Evolutionary conservation across 2,797 vertebrate genomes (phyloP), one percentile per base, ranked within the genome.

Genomic region (Arnoldichthys spilopterus): DNA sequence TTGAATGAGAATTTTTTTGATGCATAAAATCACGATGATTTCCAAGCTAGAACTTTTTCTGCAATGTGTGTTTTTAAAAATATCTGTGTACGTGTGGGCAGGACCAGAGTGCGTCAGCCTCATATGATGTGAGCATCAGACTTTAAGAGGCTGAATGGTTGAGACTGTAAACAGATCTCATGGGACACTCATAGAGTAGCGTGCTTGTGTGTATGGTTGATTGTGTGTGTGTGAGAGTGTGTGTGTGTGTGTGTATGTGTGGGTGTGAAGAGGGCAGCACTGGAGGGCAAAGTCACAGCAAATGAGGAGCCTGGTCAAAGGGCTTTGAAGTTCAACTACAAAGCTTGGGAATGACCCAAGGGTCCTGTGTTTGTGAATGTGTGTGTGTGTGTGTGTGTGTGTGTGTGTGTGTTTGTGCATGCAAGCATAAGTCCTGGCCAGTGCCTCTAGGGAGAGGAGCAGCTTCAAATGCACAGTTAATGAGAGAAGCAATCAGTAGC

Each of bases 401-500:
- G 70, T 26, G 49, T 62, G 64, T 49, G 74, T 72, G 68, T 85
- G 71, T 82, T 72, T 66, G 75, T 75, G 77, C 71, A 67, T 78
- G 58, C 56, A 32, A 51, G 72, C 56, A n/a, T 49, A 72, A 78
- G 71, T 75, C 72, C 73, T 69, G 79, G 61, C 56, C 76, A 75
- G 40, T 34, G 64, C 73, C 78, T 77, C 76, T 64, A 71, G 77
- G 80, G 82, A 82, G 54, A 79, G 58, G 70, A 72, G 76, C 59
- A 77, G 81, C 83, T 85, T 85, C 80, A 83, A 83, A 87, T 82
- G 78, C 83, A 84, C 80, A 75, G 85, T 79, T 87, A 87, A 88
- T 88, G 87, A 88, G 85, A 79, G 77, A 79, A 85, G 82, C 77
- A 82, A 85, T 85, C 82, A 79, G 79, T 83, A 83, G 74, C 76